phyloP scores from a whole-genome alignment of 1,140 invertebrate genomes.

The Halyomorpha halys region DNA sequence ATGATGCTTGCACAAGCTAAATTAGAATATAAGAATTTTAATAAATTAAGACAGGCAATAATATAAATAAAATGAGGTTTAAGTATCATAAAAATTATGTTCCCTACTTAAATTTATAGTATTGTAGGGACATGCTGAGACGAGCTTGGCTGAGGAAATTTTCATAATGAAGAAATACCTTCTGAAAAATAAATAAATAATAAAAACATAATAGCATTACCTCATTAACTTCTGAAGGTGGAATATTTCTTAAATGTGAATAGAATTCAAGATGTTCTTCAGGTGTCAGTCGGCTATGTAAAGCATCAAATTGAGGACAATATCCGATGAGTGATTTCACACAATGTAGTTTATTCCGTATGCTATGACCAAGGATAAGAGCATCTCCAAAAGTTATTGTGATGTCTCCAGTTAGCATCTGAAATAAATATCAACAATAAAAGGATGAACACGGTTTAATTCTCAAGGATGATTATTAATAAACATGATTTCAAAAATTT shows the following conservation, averaged over 20 bases:
- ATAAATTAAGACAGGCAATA: no score
- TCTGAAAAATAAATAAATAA: background rate
- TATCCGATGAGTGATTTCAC: conserved; percentile 51
- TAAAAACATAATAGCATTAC: background rate
- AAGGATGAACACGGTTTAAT: no score
- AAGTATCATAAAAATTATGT: no score
- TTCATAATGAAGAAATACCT: no score
- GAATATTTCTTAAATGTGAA: conserved; percentile 59
- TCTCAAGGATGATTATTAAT: no score
- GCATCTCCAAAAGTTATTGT: conserved; percentile 29
- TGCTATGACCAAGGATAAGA: conserved; percentile 24
- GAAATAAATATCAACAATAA: background rate
- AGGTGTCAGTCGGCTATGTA: conserved; percentile 69
- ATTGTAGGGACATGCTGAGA: no score
- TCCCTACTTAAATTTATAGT: no score
- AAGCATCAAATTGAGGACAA: conserved; percentile 75
- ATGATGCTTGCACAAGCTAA: background rate
- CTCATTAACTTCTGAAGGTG: background rate
- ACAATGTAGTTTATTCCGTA: conserved; percentile 3
- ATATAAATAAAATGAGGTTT: no score
- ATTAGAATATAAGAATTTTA: background rate
- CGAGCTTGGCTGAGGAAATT: no score
- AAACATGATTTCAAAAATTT: no score
- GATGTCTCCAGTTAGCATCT: conserved; percentile 32
- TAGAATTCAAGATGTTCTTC: conserved; percentile 65